Conservation (phyloP, 2,113 vertebrate genomes). For the Indicator maculatus region DNA sequence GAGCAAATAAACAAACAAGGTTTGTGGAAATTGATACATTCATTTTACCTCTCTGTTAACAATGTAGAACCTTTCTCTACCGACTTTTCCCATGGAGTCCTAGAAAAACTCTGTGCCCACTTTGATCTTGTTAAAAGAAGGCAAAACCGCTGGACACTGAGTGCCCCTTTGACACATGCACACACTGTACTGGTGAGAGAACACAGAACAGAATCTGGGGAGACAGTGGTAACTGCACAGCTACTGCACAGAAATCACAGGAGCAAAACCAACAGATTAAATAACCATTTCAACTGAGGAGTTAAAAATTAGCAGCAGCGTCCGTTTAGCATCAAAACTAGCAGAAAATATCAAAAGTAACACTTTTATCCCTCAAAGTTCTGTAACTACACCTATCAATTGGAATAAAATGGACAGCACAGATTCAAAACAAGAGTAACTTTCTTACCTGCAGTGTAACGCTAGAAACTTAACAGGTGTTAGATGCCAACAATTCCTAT, state of each 20-base stretch:
- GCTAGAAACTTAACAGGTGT: neutral
- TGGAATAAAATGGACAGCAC: neutral
- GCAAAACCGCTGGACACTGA: neutral
- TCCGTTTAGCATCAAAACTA: neutral
- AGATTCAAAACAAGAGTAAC: neutral
- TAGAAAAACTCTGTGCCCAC: neutral
- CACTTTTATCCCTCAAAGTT: accelerated
- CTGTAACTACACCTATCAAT: neutral
- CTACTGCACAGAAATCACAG: neutral
- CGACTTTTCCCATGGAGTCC: neutral
- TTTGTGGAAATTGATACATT: neutral
- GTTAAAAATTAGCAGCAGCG: neutral
- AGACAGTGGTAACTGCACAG: neutral
- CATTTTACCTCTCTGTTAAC: neutral
- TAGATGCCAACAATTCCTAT: neutral
- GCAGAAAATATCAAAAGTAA: neutral
- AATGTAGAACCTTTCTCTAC: neutral
- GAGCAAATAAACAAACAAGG: neutral
- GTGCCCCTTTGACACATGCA: neutral
- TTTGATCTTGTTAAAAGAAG: neutral
- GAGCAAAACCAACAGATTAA: neutral
- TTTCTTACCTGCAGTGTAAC: neutral
- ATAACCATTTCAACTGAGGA: neutral
- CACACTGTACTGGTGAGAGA: neutral
- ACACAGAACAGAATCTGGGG: neutral